Evolutionary conservation across 1,140 invertebrate genomes (phyloP).

Genomic region (Chrysoperla carnea): DNA sequence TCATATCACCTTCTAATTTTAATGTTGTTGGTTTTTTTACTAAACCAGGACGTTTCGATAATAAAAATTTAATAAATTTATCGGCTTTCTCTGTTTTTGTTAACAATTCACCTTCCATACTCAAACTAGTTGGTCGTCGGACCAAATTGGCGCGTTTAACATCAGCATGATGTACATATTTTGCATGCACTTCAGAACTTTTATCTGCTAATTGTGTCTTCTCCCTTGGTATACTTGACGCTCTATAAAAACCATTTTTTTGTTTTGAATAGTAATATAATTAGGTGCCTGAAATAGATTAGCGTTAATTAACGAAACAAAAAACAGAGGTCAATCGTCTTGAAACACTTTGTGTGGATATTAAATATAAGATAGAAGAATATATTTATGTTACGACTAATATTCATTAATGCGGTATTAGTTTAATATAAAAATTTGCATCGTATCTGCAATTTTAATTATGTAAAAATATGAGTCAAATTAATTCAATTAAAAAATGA

Average conservation of each 20-base stretch:
- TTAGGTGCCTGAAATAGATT: not conserved
- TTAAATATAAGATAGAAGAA: not conserved
- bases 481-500: too few species aligned
- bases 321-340: not conserved
- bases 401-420: too few species aligned
- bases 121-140: slow-evolving; percentile 24
- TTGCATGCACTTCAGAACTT: slow-evolving; percentile 6
- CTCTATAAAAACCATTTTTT: not conserved
- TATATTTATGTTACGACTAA: not conserved
- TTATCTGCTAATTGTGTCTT: not conserved
- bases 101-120: slow-evolving; percentile 29
- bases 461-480: too few species aligned
- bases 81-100: slow-evolving; percentile 28
- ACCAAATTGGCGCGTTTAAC: slow-evolving; percentile 22
- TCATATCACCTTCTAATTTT: slow-evolving; percentile 30
- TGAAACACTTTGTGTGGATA: not conserved
- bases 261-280: not conserved
- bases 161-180: slow-evolving; percentile 26
- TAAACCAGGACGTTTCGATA: slow-evolving; percentile 16
- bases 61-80: slow-evolving; percentile 29
- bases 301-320: not conserved
- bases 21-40: slow-evolving; percentile 17
- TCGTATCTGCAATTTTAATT: too few species aligned
- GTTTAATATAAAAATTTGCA: too few species aligned
- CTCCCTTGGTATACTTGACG: not conserved